phyloP scores from a whole-genome alignment of 2,888 invertebrate species.

The Drosophila meridionalis region DNA sequence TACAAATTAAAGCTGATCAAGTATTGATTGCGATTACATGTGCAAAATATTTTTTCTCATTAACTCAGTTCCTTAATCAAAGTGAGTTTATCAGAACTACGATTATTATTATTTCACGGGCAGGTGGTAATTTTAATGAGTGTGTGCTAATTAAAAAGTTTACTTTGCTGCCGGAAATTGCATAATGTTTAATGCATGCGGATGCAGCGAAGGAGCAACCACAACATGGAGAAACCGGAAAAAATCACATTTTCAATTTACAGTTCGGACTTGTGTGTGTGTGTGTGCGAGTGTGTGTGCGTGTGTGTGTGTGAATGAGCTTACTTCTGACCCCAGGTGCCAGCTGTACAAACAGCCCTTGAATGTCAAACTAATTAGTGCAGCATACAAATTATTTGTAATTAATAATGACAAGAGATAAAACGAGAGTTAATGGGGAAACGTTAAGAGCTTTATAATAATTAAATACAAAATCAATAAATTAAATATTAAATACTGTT shows the following conservation, averaged over 20 bases:
- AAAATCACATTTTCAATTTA: constrained; percentile 32
- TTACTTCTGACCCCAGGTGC: constrained; percentile 9
- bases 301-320: background rate
- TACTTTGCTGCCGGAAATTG: constrained; percentile 32
- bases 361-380: constrained; percentile 44
- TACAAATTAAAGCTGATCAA: background rate
- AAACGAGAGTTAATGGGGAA: background rate
- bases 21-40: background rate
- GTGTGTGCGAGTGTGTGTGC: background rate
- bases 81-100: background rate
- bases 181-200: constrained; percentile 26
- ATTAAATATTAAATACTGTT: background rate
- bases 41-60: background rate
- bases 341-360: constrained; percentile 32
- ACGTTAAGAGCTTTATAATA: background rate
- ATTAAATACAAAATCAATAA: background rate
- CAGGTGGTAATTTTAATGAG: constrained; percentile 32
- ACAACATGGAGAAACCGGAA: constrained; percentile 7
- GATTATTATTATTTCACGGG: constrained; percentile 23
- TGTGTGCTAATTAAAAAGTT: constrained; percentile 38
- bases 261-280: constrained; percentile 10
- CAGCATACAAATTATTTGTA: constrained; percentile 22
- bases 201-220: background rate
- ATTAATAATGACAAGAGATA: constrained; percentile 25
- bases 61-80: constrained; percentile 1